These are phyloP conservation scores for Cryptocephalus moraei DNA, from an alignment of 2,888 invertebrate genomes.

Conservation along the genomic window DNA sequence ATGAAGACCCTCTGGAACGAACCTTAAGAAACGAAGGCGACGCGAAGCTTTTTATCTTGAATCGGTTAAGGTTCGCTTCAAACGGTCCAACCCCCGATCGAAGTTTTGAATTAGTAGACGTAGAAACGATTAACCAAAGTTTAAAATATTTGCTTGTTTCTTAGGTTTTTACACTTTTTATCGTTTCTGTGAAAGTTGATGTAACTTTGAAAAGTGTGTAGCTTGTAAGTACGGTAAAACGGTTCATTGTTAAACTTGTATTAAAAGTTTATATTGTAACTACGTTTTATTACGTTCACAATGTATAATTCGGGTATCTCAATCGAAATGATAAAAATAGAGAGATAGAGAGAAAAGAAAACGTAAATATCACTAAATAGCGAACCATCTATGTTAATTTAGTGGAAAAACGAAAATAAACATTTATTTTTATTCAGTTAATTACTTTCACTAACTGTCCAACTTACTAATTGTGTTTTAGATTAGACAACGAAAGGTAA, in stretches of 20 bases:
- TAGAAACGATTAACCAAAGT: constrained; percentile 15
- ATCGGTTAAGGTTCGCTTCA: too few species aligned
- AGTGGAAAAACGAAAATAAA: constrained; percentile 14
- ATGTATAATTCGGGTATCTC: not conserved
- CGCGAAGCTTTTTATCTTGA: too few species aligned
- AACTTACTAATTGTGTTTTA: not conserved
- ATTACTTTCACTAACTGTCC: constrained; percentile 15
- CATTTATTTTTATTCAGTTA: constrained; percentile 16
- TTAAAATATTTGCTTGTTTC: constrained; percentile 1
- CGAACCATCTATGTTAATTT: constrained; percentile 15
- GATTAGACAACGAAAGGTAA: not conserved
- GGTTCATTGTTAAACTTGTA: constrained; percentile 11
- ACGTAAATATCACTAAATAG: constrained; percentile 5
- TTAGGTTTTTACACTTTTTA: constrained; percentile 1
- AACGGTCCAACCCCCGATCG: not conserved
- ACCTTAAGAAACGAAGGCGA: too few species aligned
- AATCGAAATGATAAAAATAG: not conserved
- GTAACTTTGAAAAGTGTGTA: constrained; percentile 10
- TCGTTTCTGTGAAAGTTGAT: constrained; percentile 7
- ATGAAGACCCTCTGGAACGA: too few species aligned
- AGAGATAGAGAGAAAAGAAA: too few species aligned
- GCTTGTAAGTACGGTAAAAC: constrained; percentile 20
- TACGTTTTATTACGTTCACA: not conserved
- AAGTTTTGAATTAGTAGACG: constrained; percentile 8
- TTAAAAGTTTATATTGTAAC: not conserved